These are phyloP conservation scores for Gavialis gangeticus DNA, from an alignment of 2,113 vertebrate species.

Conservation along the genomic window DNA sequence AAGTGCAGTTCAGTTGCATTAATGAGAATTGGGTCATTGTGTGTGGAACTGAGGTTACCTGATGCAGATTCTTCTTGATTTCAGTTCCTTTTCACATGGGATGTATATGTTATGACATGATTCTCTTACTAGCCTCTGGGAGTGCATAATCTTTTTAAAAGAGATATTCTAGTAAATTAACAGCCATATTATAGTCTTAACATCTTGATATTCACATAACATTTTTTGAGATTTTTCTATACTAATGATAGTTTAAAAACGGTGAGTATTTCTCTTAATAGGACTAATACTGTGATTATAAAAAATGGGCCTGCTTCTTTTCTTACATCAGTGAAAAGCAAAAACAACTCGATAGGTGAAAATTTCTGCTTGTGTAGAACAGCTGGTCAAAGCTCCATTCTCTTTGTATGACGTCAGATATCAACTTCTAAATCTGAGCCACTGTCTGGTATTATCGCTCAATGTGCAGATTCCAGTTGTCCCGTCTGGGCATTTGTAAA, in stretches of 20 bases:
- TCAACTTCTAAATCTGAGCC: too few relatives aligned
- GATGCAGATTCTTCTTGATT: neutral
- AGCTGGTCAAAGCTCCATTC: too few relatives aligned
- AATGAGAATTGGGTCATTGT: neutral
- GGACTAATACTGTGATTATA: neutral
- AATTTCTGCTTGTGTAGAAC: too few relatives aligned
- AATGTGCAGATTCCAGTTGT: too few relatives aligned
- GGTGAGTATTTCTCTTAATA: neutral
- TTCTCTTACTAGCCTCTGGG: neutral
- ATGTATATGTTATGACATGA: neutral
- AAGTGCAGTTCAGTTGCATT: neutral
- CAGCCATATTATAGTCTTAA: neutral
- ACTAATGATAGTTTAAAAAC: neutral
- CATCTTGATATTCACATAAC: neutral
- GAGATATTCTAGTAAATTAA: rapidly evolving
- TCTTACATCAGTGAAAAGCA: neutral
- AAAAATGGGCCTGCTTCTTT: neutral
- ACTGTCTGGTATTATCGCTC: too few relatives aligned
- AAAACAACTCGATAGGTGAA: neutral
- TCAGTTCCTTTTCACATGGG: neutral
- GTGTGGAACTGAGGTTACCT: neutral
- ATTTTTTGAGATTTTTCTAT: neutral
- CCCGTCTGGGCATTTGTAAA: too few relatives aligned
- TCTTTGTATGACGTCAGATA: too few relatives aligned
- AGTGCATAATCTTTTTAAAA: neutral